These are phyloP conservation scores for Orthosia gracilis DNA, from an alignment of 2,888 invertebrate genomes.

Conservation along the genomic window DNA sequence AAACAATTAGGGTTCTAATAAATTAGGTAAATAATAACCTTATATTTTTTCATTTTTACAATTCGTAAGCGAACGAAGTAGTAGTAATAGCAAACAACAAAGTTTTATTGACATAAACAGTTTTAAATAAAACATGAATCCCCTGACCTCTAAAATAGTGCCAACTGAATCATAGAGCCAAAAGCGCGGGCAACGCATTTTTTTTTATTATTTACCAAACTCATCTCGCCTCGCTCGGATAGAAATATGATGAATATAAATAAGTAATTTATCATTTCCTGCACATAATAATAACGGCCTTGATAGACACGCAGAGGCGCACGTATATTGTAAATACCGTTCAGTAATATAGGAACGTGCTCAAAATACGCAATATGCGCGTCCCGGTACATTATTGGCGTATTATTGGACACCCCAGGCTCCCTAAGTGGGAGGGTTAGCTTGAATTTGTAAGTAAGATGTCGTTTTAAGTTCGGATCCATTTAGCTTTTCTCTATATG, in stretches of 20 bases:
- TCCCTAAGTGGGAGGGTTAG: constrained; percentile 52
- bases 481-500: constrained; percentile 8
- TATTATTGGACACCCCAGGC: constrained; percentile 61
- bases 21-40: no score
- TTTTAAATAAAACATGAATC: no score
- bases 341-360: constrained; percentile 60
- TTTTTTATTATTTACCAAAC: neutral
- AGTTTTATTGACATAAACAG: no score
- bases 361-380: constrained; percentile 56
- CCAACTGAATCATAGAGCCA: no score
- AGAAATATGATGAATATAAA: constrained; percentile 7
- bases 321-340: constrained; percentile 60
- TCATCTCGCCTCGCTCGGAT: neutral
- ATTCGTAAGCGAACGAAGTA: no score
- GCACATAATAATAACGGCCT: constrained; percentile 36
- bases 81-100: no score
- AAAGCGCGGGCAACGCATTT: neutral
- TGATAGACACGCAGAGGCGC: constrained; percentile 59
- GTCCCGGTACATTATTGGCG: constrained; percentile 56
- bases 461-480: constrained; percentile 37
- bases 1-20: no score
- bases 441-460: constrained; percentile 62
- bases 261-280: constrained; percentile 27
- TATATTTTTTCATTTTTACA: no score
- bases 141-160: no score